Evolutionary conservation across 2,797 vertebrate species (phyloP).

Genomic region (Cygnus olor): DNA sequence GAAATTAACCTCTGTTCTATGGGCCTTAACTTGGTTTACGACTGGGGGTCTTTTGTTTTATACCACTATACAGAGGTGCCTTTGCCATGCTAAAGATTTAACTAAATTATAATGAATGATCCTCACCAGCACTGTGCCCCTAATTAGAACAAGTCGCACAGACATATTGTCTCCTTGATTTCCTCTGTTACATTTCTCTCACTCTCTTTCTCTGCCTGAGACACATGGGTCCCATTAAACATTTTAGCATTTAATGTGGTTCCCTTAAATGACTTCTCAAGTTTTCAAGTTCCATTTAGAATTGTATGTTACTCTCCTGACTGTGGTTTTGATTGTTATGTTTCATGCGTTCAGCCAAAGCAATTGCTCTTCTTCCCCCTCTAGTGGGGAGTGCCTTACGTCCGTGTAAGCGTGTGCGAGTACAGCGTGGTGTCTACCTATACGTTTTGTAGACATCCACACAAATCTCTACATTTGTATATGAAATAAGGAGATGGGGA

Average conservation of each 20-base stretch:
- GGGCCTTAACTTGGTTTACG: constrained; percentile 61
- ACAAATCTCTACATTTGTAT: neutral
- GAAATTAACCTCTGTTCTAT: constrained; percentile 68
- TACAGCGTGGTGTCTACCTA: fast-evolving
- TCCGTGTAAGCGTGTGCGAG: neutral
- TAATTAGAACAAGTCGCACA: constrained; percentile 87
- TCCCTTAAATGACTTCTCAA: constrained; percentile 86
- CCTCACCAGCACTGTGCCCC: constrained; percentile 79
- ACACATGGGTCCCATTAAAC: constrained; percentile 87
- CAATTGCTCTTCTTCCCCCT: constrained; percentile 74
- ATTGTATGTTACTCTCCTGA: constrained; percentile 78
- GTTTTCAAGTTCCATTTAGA: constrained; percentile 84
- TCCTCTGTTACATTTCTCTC: constrained; percentile 84
- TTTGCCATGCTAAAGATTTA: constrained; percentile 77
- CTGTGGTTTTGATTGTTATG: constrained; percentile 77
- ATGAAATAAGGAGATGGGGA: neutral
- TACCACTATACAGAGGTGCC: constrained; percentile 76
- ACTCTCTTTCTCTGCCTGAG: constrained; percentile 81
- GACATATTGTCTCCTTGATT: constrained; percentile 87
- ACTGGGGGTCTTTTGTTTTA: constrained; percentile 73
- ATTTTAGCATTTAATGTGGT: constrained; percentile 86
- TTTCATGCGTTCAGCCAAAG: constrained; percentile 61
- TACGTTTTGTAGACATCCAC: neutral
- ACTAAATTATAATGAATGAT: constrained; percentile 83
- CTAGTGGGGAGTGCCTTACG: constrained; percentile 69